Base-by-base conservation (phyloP, 2,113 vertebrate species). In the Hyla sarda region DNA sequence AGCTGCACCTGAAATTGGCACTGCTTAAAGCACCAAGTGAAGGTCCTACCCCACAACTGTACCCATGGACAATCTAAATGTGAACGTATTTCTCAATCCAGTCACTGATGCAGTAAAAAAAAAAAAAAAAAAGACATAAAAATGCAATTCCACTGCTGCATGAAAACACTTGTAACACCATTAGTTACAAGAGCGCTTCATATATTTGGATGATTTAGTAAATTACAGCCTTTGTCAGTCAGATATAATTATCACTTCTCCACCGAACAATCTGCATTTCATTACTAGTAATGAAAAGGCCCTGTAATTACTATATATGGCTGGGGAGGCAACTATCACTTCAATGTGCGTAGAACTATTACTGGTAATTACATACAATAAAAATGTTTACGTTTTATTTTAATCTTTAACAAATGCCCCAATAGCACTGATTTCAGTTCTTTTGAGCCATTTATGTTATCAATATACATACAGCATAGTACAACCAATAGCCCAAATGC, bases 241-340 rank as follows among this genome's bases (percentile, higher is more conserved):
- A 87, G 82, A 89, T 90, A 90, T 79, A 90, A 92, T 92, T 90
- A 89, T 30, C 13, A 60, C 45, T 88, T 82, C 91, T 90, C 89
- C 82, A 67, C 88, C 88, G 75, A 45, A 60, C 93, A 88, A 37
- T 80, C 14, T 89, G 89, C 89, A 92, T 91, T 89, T 89, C 90
- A 89, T 90, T 16, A 0, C 75, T 82, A 84, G 83, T 92, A 92
- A 91, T 82, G 23, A 93, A 88, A 72, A 37, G 83, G 28, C n/a
- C 88, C 90, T 86, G 88, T 88, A 88, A 90, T 89, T 87, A 92
- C 80, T 88, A 89, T 89, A 62, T 87, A 80, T 16, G 58, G 77
- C 74, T 88, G 83, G 89, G 71, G n/a, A 69, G 75, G 89, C 48
- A 87, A 60, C 75, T 82, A 52, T 67, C 58, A 71, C 85, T 84